Base-by-base conservation (phyloP, 2,888 invertebrate species). In the Coremacera marginata region DNA sequence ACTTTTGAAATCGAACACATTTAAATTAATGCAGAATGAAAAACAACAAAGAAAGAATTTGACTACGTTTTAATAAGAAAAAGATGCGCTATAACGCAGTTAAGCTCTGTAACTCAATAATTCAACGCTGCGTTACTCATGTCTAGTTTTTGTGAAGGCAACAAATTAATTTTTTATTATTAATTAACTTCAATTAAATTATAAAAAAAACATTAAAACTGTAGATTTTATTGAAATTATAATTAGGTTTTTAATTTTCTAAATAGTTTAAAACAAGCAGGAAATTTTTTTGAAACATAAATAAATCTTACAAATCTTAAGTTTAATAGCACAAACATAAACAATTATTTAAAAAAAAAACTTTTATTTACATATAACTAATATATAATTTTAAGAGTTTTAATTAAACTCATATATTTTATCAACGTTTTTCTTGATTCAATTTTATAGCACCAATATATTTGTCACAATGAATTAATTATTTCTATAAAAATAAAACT, bases 291-390 rank as follows among this genome's bases (percentile, higher is more conserved):
- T 57, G 37, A 71, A 57, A 71, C 57, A 60, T 71, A 71, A 71
- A 60, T 44, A 60, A 19, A 27, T 73, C 19, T 49, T 73, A 67
- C 25, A 34, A 37, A 44, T 67, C 74, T 74, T 74, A 74, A 74
- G 34, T 22, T 34, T 67, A 74, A 55, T 74, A 74, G 74, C 74
- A 74, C 74, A 74, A 68, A 74, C 74, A 67, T 67, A 67, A 67
- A 74, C 74, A 73, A 73, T 25, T 73, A 62, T 63, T 73, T 73
- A 31, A 31, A 31, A 49, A 44, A 52, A 27, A 22, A 31, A n/a
- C 44, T 27, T 55, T 57, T 60, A 60, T 73, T 16, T 73, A 73
- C 73, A 63, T 49, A 16, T 19, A 70, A 67, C 49, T 60, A 22
- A 51, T 52, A 63, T 63, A 51, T 31, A 44, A 60, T 63, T 73